Percentiles rank a stretch among this genome's conserved stretches.
Conservation (phyloP, 2,113 vertebrate genomes). For the Thalassoma bifasciatum region DNA sequence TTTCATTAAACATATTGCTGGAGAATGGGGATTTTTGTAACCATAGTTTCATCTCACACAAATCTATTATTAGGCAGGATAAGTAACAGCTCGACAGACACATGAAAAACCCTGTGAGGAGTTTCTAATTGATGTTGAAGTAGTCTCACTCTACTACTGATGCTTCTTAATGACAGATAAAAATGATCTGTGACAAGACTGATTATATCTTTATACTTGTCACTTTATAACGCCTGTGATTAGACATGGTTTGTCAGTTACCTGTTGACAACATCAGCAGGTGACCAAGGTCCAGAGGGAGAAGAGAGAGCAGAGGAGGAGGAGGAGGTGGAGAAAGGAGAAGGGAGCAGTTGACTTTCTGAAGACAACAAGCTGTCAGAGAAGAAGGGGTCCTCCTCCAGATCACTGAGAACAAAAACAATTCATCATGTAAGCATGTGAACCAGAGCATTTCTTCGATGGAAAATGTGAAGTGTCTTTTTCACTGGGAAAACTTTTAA, state of each 20-base stretch:
- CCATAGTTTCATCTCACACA: not conserved
- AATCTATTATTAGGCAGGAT: not conserved
- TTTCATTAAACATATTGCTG: too few relatives aligned
- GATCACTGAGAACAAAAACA: slow-evolving; percentile 45
- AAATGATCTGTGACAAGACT: too few relatives aligned
- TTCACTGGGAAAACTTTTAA: too few relatives aligned
- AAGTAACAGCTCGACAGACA: not conserved
- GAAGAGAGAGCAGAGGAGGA: slow-evolving; percentile 22
- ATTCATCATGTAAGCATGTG: too few relatives aligned
- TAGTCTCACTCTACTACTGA: too few relatives aligned
- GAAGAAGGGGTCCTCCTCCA: slow-evolving; percentile 80
- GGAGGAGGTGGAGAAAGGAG: slow-evolving; percentile 22
- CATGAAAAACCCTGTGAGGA: not conserved
- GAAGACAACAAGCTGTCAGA: slow-evolving; percentile 48
- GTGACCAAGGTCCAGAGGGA: slow-evolving; percentile 27
- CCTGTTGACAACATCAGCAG: slow-evolving; percentile 74
- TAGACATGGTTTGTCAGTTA: slow-evolving; percentile 15
- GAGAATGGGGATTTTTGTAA: not conserved
- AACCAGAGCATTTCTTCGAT: too few relatives aligned
- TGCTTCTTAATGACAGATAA: too few relatives aligned
- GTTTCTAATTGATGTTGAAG: too few relatives aligned
- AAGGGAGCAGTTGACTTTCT: slow-evolving; percentile 41
- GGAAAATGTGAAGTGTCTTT: too few relatives aligned
- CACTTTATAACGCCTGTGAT: too few relatives aligned
- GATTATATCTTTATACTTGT: too few relatives aligned